Evolutionary conservation across 2,113 vertebrate species (phyloP).

Genomic region (Opisthocomus hoazin): DNA sequence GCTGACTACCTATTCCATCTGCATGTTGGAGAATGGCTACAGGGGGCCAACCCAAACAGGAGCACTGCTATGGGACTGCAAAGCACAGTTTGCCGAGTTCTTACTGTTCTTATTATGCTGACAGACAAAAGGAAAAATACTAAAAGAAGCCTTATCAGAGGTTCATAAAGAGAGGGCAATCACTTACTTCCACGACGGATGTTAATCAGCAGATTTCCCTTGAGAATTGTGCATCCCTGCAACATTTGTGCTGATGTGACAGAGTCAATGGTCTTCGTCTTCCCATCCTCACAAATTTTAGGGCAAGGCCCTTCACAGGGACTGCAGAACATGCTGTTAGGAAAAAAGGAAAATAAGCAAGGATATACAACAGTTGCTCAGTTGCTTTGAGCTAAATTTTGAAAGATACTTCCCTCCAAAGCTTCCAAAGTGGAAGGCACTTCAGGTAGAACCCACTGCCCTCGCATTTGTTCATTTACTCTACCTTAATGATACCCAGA

Average conservation of each 20-base stretch:
- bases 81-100: not conserved
- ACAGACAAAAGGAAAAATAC: not conserved
- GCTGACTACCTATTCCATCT: not conserved
- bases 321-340: conserved; percentile 88
- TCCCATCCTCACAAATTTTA: conserved; percentile 82
- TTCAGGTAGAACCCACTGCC: not conserved
- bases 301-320: conserved; percentile 93
- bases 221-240: conserved; percentile 92
- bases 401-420: not conserved
- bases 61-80: not conserved
- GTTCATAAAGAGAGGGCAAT: not conserved
- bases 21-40: not conserved
- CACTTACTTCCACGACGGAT: conserved; percentile 96
- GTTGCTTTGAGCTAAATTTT: not conserved
- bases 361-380: accelerated
- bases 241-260: conserved; percentile 91
- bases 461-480: not conserved
- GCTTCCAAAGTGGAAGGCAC: not conserved
- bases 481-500: not conserved
- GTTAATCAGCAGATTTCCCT: conserved; percentile 93
- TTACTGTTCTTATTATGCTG: not conserved
- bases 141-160: not conserved
- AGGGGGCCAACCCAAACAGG: not conserved
- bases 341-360: not conserved
- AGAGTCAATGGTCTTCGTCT: conserved; percentile 85